Evolutionary conservation across 1,140 invertebrate genomes (phyloP), one percentile per base, ranked within the genome.

Genomic region (Manduca sexta): DNA sequence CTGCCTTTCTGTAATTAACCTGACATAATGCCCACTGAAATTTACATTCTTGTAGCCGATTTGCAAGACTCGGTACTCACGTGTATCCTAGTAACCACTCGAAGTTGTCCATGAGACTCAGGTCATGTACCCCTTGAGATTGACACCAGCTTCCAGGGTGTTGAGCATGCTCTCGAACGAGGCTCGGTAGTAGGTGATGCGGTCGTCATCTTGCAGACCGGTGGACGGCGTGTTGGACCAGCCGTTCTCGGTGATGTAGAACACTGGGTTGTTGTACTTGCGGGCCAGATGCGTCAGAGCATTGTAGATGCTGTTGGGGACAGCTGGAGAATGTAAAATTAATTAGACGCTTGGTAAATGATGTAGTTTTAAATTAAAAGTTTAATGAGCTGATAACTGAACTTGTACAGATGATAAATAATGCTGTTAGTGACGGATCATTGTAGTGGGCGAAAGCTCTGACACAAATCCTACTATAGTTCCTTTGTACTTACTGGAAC

Each of bases 131-230:
- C 17, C 90, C 61, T 1, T 91, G 77, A 70, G 90, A 73, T 26
- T 71, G 91, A 94, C 69, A 91, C 90, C 16, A 93, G 91, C 45
- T 87, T 88, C 68, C 89, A 90, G 2, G 91, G 62, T 13, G 90
- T 93, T 79, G 91, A 95, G 56, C 78, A 89, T 64, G 88, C 86
- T 21, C 84, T 88, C 71, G 52, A 84, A 82, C 59, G 52, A 52
- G 30, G 52, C 52, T 29, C 49, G 47, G 34, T 74, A 72, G 45
- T 81, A 75, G 1, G 29, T 68, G 41, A 66, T 71, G 35, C 66
- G 76, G 39, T 85, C 70, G 2, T 82, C 52, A 62, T 92, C 91
- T 12, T 14, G 84, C 74, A 2, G 72, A 84, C n/a, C 67, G 6
- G 52, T 35, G 1, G 15, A 0, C 2, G 49, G 37, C 0, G n/a